Evolutionary conservation across 1,140 invertebrate species (phyloP).

Genomic region (Tetramorium alpestre): DNA sequence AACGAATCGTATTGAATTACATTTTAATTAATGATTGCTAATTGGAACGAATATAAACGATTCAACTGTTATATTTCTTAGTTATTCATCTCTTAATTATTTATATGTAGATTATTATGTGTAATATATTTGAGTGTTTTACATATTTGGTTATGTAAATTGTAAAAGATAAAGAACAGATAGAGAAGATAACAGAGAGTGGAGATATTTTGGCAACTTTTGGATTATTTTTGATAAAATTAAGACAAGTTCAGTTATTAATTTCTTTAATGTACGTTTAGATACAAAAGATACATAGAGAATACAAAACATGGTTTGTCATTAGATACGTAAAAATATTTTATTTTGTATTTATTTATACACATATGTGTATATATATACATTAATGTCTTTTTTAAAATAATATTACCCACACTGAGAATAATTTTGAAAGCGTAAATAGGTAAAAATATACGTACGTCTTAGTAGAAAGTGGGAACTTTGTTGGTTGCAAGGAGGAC

Average conservation of each 20-base stretch:
- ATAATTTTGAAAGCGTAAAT: not conserved
- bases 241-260: not conserved
- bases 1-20: not conserved
- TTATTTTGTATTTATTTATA: not conserved
- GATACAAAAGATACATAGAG: not conserved
- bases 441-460: not conserved
- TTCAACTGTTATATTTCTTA: not conserved
- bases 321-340: not conserved
- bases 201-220: too few relatives aligned
- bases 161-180: not conserved
- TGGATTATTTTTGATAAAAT: too few relatives aligned
- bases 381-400: not conserved
- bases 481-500: not conserved
- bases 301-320: not conserved
- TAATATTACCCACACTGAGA: not conserved
- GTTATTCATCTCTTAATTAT: not conserved
- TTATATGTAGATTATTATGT: not conserved
- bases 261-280: not conserved
- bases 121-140: not conserved
- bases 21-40: not conserved
- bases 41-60: not conserved
- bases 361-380: not conserved
- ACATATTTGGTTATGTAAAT: not conserved
- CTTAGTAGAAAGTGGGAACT: conserved; percentile 36
- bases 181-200: too few relatives aligned